phyloP scores from a whole-genome alignment of 2,888 invertebrate genomes.

The Drosophila kokeensis region DNA sequence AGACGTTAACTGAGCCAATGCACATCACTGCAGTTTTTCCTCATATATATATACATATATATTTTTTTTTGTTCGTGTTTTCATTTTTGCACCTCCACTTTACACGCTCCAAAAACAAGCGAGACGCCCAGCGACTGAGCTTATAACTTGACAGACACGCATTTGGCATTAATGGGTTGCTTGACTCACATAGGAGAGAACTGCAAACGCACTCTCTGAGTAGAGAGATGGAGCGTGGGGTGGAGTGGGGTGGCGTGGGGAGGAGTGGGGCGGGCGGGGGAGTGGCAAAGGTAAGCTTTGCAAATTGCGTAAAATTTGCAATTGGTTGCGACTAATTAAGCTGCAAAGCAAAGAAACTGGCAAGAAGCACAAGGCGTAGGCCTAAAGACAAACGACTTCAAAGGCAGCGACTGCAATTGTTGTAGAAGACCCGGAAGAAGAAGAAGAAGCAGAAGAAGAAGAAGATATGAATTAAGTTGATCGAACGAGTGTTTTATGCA shows the following conservation, averaged over 20 bases:
- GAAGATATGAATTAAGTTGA: too few species aligned
- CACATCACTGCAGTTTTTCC: slow-evolving; percentile 39
- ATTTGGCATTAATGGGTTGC: slow-evolving; percentile 82
- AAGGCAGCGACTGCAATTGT: background rate
- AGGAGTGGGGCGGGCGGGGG: background rate
- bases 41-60: background rate
- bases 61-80: slow-evolving; percentile 13
- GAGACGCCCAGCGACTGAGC: slow-evolving; percentile 51
- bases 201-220: background rate
- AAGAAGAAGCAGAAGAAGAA: background rate
- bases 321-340: slow-evolving; percentile 42
- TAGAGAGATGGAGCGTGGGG: background rate
- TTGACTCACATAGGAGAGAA: slow-evolving; percentile 23
- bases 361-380: background rate
- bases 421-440: background rate
- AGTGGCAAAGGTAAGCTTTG: slow-evolving; percentile 1
- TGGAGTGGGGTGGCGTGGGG: background rate
- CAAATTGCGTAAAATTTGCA: slow-evolving; percentile 53
- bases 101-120: slow-evolving; percentile 54
- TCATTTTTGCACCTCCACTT: slow-evolving; percentile 51
- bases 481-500: background rate
- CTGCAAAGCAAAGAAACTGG: background rate
- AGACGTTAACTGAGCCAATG: slow-evolving; percentile 50
- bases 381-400: too few species aligned
- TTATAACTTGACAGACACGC: slow-evolving; percentile 82